phyloP scores from a whole-genome alignment of 2,797 vertebrate species.

The Poecilia gillii region DNA sequence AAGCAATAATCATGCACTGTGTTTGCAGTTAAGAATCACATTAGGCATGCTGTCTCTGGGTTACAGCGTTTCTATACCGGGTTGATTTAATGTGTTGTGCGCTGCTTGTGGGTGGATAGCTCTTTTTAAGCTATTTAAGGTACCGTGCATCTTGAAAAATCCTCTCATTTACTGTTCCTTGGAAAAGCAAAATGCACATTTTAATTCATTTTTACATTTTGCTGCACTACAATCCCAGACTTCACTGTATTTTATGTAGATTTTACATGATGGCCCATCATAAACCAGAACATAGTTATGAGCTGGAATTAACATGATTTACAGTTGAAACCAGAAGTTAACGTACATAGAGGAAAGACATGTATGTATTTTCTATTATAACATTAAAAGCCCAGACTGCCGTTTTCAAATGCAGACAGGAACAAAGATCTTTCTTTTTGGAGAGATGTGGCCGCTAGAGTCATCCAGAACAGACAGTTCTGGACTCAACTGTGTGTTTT shows the following conservation, averaged over 20 bases:
- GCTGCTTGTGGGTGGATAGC: constrained; percentile 29
- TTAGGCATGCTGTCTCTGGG: constrained; percentile 40
- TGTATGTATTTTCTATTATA: too few relatives aligned
- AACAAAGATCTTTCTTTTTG: neutral
- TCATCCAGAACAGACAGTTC: neutral
- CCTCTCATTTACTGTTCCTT: constrained; percentile 18
- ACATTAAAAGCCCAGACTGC: neutral
- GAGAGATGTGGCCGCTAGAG: neutral
- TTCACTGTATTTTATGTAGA: neutral
- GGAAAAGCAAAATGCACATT: neutral
- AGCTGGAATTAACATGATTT: neutral
- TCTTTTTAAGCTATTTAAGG: constrained; percentile 47
- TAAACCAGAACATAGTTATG: neutral
- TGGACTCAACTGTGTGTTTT: neutral
- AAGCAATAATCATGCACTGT: constrained; percentile 37
- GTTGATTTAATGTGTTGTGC: constrained; percentile 50
- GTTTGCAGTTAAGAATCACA: constrained; percentile 33
- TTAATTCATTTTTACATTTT: neutral
- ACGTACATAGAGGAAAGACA: neutral
- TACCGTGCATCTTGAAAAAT: constrained; percentile 32
- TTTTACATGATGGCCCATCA: neutral
- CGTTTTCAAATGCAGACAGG: neutral
- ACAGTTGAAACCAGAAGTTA: neutral
- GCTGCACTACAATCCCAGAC: neutral
- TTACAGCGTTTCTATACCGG: constrained; percentile 43